Evolutionary conservation across 2,113 vertebrate species (phyloP), one percentile per base, ranked within the genome.

Genomic region (Empidonax traillii): DNA sequence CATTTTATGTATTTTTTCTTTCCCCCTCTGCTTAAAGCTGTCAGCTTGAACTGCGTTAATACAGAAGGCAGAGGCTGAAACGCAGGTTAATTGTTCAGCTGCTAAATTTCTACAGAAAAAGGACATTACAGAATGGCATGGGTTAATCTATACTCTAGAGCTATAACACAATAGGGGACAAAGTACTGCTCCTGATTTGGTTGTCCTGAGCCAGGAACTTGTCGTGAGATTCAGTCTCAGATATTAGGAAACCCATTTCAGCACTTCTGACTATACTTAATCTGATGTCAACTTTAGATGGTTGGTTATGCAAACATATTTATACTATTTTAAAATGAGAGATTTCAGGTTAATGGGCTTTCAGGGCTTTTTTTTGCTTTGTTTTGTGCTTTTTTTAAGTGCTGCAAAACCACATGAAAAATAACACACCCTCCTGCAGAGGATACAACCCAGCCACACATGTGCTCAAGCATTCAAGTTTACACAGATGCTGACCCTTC

Each of bases 401-500:
- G 20, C 39, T 65, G 28, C 31, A 83, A 93, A 88, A 33, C 9
- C 33, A 41, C 35, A 52, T 3, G 18, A 78, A 25, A 78, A 92
- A 72, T 44, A 73, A n/a, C 23, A 27, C 15, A 19, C 14, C 37
- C 31, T 81, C 27, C 85, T n/a, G 77, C 15, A 37, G 61, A 90
- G 41, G 73, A 95, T 10, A 56, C 23, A 83, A 33, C 41, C 20
- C 83, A 92, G 83, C 35, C 56, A 84, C 72, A 86, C 68, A 22
- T 55, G 76, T 72, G 72, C 66, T 65, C 18, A 33, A 39, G 82
- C 76, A 49, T 14, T 61, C 33, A 55, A 22, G 79, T 66, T 90
- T 47, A 87, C 73, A 93, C 76, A 95, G 93, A 93, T 91, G 75
- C 75, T 95, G 94, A 96, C 81, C 93, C 59, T 69, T 83, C 91